Percentiles rank a stretch among this genome's conserved stretches.
These are phyloP conservation scores for Cheilosia vulpina DNA, from an alignment of 2,888 invertebrate genomes.

Conservation along the genomic window DNA sequence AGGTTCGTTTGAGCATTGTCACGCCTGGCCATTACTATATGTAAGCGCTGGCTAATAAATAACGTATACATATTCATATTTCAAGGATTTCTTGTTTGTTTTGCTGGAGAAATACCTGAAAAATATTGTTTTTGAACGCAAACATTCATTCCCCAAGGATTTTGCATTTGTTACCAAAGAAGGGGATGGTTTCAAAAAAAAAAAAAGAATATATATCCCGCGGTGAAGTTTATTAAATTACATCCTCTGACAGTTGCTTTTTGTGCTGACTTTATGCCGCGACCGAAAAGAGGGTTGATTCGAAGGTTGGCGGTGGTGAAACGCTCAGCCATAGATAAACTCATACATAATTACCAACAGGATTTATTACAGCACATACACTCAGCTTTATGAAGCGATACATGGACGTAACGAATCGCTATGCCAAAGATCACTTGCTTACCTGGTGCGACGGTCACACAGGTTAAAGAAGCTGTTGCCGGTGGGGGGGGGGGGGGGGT, in stretches of 20 bases:
- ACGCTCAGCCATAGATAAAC: conserved; percentile 32
- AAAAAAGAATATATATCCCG: conserved; percentile 81
- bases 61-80: not conserved
- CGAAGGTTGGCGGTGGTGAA: conserved; percentile 1
- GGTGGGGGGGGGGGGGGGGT: no score
- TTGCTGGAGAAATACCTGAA: conserved; percentile 23
- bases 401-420: conserved; percentile 8
- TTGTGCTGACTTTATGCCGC: conserved; percentile 31
- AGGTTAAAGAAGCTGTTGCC: conserved; percentile 10
- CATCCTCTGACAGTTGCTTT: conserved; percentile 81
- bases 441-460: conserved; percentile 21
- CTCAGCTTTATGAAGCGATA: conserved; percentile 38
- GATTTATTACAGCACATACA: conserved; percentile 50
- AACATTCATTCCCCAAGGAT: conserved; percentile 48
- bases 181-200: conserved; percentile 78
- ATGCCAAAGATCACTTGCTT: conserved; percentile 16
- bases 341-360: conserved; percentile 62
- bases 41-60: not conserved
- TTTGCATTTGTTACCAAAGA: conserved; percentile 18
- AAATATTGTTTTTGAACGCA: conserved; percentile 40
- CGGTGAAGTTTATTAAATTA: conserved; percentile 83
- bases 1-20: not conserved
- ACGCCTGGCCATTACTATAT: not conserved
- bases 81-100: not conserved
- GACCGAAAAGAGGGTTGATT: conserved; percentile 19